Conservation (phyloP, 2,888 invertebrate species). For the Ellobium chinense region DNA sequence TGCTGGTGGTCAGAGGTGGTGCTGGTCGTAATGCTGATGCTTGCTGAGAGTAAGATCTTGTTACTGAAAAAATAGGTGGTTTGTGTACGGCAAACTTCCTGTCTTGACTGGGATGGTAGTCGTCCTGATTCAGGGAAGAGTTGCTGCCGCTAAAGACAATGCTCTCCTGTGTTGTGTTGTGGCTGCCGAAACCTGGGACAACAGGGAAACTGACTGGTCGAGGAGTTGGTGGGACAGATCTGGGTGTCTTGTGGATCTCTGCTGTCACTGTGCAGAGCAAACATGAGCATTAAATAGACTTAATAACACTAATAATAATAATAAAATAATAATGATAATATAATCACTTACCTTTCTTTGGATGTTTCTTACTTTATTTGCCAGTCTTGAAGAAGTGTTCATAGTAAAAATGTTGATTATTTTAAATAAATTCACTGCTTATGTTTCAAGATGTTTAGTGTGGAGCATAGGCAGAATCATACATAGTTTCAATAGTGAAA, state of each 20-base stretch:
- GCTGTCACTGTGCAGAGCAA: slow-evolving; percentile 43
- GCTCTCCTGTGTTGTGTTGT: slow-evolving; percentile 33
- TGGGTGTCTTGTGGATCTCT: slow-evolving; percentile 40
- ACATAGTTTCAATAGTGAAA: no score
- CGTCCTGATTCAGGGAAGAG: slow-evolving; percentile 25
- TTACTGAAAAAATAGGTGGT: background rate
- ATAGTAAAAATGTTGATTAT: no score
- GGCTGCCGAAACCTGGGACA: slow-evolving; percentile 17
- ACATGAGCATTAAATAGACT: background rate
- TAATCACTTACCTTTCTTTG: no score
- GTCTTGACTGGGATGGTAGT: background rate
- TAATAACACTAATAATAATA: background rate
- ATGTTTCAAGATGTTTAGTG: no score
- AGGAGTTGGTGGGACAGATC: slow-evolving; percentile 16
- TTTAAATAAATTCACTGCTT: no score
- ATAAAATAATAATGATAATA: no score
- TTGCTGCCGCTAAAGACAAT: slow-evolving; percentile 13
- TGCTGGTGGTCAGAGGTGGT: background rate
- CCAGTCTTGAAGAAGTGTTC: no score
- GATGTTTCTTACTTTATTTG: no score
- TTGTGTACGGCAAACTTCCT: background rate
- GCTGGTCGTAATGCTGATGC: background rate
- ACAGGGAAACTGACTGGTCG: background rate
- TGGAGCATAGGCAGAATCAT: no score
- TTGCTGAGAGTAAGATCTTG: background rate